Evolutionary conservation across 2,113 vertebrate genomes (phyloP).

Genomic region (Zapus hudsonius): DNA sequence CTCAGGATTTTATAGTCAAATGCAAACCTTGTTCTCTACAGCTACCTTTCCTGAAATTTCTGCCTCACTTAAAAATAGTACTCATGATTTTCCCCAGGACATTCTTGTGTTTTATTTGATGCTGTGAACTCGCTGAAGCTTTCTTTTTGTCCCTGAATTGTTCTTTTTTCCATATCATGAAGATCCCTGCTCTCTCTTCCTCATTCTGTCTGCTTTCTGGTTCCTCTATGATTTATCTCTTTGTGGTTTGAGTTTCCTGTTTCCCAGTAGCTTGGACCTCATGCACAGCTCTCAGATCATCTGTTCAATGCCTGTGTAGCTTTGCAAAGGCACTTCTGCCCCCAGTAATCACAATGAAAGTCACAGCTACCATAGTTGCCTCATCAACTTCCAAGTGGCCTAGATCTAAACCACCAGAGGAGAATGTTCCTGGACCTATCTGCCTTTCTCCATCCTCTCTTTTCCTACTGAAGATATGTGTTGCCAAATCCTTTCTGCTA

Average conservation of each 20-base stretch:
- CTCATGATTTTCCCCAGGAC: not conserved
- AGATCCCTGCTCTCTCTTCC: not conserved
- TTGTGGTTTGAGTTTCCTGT: not conserved
- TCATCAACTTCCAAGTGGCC: not conserved
- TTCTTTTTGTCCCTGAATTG: not conserved
- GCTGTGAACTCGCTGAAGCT: no score
- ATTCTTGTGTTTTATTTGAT: not conserved
- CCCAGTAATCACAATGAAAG: not conserved
- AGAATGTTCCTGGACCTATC: no score
- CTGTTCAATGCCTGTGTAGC: not conserved
- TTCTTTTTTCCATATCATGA: not conserved
- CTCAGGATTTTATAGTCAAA: not conserved
- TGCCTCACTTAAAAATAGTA: not conserved
- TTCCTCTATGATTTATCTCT: not conserved
- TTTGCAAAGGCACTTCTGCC: not conserved
- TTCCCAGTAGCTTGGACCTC: not conserved
- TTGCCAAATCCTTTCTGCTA: no score
- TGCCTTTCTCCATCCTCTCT: no score
- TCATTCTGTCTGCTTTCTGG: not conserved
- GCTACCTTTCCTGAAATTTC: not conserved
- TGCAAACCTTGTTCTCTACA: not conserved
- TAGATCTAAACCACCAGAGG: no score
- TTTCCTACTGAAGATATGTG: no score
- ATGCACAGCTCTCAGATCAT: not conserved
- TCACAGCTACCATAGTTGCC: not conserved